A percentile compares a stretch with the other conserved stretches of the same genome.
These are phyloP conservation scores for Stenodera caucasica DNA, from an alignment of 2,888 invertebrate genomes.

Conservation along the genomic window DNA sequence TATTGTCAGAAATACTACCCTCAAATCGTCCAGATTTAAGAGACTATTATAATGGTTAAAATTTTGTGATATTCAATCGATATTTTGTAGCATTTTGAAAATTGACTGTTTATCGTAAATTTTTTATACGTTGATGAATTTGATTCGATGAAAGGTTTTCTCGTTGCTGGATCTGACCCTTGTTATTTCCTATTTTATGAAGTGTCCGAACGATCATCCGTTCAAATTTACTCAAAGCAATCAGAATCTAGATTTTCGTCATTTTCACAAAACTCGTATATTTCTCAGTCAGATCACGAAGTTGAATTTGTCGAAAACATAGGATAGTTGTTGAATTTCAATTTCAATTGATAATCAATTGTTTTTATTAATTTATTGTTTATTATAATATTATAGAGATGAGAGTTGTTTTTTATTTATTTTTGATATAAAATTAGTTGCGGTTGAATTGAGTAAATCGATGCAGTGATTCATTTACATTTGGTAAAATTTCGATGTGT, in stretches of 20 bases:
- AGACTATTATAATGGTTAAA: too few species aligned
- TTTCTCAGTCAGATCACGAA: background rate
- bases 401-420: background rate
- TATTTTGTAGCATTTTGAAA: background rate
- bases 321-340: background rate
- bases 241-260: slow-evolving; percentile 14
- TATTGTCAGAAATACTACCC: too few species aligned
- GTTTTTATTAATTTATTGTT: too few species aligned
- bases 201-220: slow-evolving; percentile 8
- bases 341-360: too few species aligned
- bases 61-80: too few species aligned
- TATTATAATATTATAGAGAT: background rate
- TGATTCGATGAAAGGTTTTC: background rate
- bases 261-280: slow-evolving; percentile 10
- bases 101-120: background rate
- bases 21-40: background rate
- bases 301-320: background rate
- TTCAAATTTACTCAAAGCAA: slow-evolving; percentile 19
- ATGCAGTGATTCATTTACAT: slow-evolving; percentile 42
- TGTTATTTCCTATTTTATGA: slow-evolving; percentile 12
- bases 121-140: background rate
- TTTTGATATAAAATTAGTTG: background rate
- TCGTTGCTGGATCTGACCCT: slow-evolving; percentile 10
- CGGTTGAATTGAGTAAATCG: slow-evolving; percentile 18
- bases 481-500: slow-evolving; percentile 41